Percentiles rank a stretch among this genome's conserved stretches.
These are phyloP conservation scores for Napeogenes inachia DNA, from an alignment of 2,888 invertebrate species.

Conservation along the genomic window DNA sequence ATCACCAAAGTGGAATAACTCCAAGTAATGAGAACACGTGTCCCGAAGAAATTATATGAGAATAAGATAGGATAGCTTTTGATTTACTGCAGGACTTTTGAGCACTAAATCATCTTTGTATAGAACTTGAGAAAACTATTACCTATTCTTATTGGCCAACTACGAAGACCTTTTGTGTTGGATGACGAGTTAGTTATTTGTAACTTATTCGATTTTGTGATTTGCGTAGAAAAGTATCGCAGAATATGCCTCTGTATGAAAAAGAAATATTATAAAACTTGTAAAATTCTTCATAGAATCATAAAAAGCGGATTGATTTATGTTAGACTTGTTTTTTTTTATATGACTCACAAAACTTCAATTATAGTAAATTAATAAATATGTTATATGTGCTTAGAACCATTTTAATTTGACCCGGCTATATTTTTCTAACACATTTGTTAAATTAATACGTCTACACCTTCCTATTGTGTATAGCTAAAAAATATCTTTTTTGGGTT, in stretches of 20 bases:
- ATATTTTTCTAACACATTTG: conserved; percentile 3
- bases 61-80: conserved; percentile 58
- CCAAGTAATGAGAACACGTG: conserved; percentile 72
- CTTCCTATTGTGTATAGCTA: conserved; percentile 34
- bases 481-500: conserved; percentile 41
- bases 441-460: conserved; percentile 49
- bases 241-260: background rate
- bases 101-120: conserved; percentile 73
- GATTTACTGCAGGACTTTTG: conserved; percentile 74
- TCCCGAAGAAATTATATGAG: conserved; percentile 53
- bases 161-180: conserved; percentile 60
- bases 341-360: background rate
- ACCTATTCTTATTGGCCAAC: conserved; percentile 72
- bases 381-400: background rate
- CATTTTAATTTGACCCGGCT: background rate
- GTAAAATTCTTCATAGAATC: conserved; percentile 1
- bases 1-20: conserved; percentile 57
- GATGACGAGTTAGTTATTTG: conserved; percentile 53
- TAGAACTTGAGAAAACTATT: conserved; percentile 74
- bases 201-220: conserved; percentile 51
- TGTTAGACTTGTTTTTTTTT: background rate
- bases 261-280: conserved; percentile 4
- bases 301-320: conserved; percentile 3
- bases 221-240: conserved; percentile 59
- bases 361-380: background rate